A percentile compares a stretch with the other conserved stretches of the same genome.
These are phyloP conservation scores for Eupristina koningsbergeri DNA, from an alignment of 1,140 invertebrate genomes.

Conservation along the genomic window DNA sequence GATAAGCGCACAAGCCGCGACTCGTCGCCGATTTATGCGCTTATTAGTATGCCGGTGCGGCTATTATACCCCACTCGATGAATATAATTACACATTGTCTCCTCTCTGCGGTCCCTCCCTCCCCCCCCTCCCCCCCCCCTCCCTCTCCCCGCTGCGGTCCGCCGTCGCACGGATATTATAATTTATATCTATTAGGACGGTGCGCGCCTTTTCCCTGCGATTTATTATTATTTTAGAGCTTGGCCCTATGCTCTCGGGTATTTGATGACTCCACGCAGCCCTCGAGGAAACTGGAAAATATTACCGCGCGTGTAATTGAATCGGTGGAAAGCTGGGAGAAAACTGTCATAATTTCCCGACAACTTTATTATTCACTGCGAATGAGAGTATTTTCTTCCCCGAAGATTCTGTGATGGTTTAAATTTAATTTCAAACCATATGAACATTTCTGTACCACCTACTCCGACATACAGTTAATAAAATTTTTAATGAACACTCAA, in stretches of 20 bases:
- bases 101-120: neutral
- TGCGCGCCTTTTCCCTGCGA: neutral
- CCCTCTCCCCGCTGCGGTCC: constrained; percentile 1
- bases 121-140: neutral
- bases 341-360: too few relatives aligned
- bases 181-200: constrained; percentile 46
- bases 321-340: neutral
- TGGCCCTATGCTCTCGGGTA: neutral
- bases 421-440: neutral
- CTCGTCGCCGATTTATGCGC: constrained; percentile 38
- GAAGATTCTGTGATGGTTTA: too few relatives aligned
- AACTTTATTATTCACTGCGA: too few relatives aligned
- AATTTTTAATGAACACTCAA: neutral
- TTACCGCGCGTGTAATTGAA: neutral
- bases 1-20: neutral
- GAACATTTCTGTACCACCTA: neutral
- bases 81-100: constrained; percentile 51
- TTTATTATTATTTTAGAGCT: constrained; percentile 27
- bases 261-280: too few relatives aligned
- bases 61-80: constrained; percentile 35
- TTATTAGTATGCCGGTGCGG: constrained; percentile 47
- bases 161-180: constrained; percentile 17
- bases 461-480: neutral
- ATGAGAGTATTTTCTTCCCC: too few relatives aligned
- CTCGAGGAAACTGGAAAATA: neutral